phyloP scores from a whole-genome alignment of 2,797 vertebrate species.

The Myiotriccus ornatus region DNA sequence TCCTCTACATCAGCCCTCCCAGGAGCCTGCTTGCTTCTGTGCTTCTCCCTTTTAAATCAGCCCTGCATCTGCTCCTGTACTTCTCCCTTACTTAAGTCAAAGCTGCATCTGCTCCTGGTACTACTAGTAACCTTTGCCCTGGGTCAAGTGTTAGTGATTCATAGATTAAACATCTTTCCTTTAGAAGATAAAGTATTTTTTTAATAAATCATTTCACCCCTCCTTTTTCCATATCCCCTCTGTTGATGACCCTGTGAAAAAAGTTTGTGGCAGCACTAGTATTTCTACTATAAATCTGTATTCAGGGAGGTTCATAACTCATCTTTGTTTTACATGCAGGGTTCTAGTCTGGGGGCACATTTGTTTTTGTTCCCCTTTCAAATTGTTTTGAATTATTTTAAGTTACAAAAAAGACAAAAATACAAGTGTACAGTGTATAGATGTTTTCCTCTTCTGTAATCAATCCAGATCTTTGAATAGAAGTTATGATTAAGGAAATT shows the following conservation, averaged over 20 bases:
- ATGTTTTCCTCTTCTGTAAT: not conserved
- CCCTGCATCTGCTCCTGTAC: not conserved
- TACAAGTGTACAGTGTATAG: not conserved
- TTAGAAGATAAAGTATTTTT: not conserved
- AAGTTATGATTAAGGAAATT: not conserved
- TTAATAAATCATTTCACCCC: not conserved
- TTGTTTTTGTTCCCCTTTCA: slow-evolving; percentile 20
- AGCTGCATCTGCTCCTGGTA: not conserved
- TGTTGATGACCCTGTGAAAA: not conserved
- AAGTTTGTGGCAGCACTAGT: not conserved
- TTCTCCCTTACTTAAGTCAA: not conserved
- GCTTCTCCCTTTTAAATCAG: not conserved
- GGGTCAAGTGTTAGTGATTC: not conserved
- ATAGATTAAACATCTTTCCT: not conserved
- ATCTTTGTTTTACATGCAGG: not conserved
- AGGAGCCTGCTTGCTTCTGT: not conserved
- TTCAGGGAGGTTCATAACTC: not conserved
- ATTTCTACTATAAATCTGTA: slow-evolving; percentile 12
- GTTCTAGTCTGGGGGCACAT: not conserved
- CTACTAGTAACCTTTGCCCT: not conserved
- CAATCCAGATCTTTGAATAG: not conserved
- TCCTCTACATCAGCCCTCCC: not conserved
- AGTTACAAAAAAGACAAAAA: not conserved
- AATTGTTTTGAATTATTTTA: slow-evolving; percentile 12
- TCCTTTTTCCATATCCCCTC: not conserved